A percentile compares a stretch with the other conserved stretches of the same genome.
Evolutionary conservation across 1,140 invertebrate genomes (phyloP).

Genomic region (Sweltsa coloradensis): DNA sequence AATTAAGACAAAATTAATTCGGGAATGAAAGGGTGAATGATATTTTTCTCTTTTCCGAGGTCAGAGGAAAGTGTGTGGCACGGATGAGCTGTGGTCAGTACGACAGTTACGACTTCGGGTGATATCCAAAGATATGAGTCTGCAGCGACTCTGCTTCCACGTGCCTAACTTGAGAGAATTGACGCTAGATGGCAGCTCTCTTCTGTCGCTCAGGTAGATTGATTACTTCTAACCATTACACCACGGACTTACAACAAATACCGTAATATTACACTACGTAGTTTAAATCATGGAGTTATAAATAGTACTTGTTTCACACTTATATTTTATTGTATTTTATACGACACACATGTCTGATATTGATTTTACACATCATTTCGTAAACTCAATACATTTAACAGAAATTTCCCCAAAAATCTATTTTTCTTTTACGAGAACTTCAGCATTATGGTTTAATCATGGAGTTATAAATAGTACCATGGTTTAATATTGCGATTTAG

Average conservation of each 20-base stretch:
- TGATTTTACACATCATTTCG: too few relatives aligned
- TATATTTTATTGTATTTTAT: too few relatives aligned
- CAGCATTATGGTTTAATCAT: too few relatives aligned
- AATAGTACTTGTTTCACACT: too few relatives aligned
- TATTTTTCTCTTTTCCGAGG: neutral
- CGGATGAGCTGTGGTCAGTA: slow-evolving; percentile 4
- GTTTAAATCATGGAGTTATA: too few relatives aligned
- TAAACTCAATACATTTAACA: too few relatives aligned
- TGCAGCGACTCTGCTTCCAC: slow-evolving; percentile 42
- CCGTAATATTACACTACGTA: too few relatives aligned
- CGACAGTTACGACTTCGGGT: slow-evolving; percentile 38
- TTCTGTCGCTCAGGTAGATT: slow-evolving; percentile 37
- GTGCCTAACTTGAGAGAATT: slow-evolving; percentile 42
- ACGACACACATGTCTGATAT: too few relatives aligned
- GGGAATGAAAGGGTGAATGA: neutral
- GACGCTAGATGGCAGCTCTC: slow-evolving; percentile 46
- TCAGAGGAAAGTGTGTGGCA: slow-evolving; percentile 5
- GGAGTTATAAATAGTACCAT: too few relatives aligned
- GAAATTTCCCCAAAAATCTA: too few relatives aligned
- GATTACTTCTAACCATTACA: neutral
- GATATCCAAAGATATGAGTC: slow-evolving; percentile 41
- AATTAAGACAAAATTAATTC: neutral
- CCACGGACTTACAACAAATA: neutral
- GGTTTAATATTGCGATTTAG: too few relatives aligned
- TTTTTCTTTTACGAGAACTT: too few relatives aligned